Base-by-base conservation (phyloP, 2,888 invertebrate genomes). In the Watsonalla binaria region DNA sequence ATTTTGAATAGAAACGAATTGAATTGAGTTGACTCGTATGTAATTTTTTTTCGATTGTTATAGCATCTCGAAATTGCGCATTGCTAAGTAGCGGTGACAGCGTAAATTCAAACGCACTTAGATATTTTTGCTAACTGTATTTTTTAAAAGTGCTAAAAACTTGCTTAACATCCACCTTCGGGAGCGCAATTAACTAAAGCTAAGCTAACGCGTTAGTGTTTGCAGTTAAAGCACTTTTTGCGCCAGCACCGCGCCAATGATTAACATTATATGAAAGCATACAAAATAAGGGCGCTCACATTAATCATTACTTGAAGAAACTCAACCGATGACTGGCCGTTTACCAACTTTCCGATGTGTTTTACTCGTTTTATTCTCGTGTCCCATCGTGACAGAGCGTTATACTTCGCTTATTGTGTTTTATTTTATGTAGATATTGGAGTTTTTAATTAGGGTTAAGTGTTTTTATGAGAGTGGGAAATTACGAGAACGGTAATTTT, bases 221-320 rank as follows among this genome's bases (percentile, higher is more conserved):
- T 5, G 42, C 42, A 42, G 42, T 11, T 42, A 42, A 42, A 11
- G 42, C 42, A 42, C 11, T 11, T 42, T 42, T 42, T 42, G 42
- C 11, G 42, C 11, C 11, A 15, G 49, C 49, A 14, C 37, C 14
- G 9, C 15, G 37, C 37, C 37, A 37, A 39, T 39, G 39, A 37
- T 34, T 39, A 8, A 49, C 15, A 49, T 49, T 49, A 49, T 37
- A 15, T n/a, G 42, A 53, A n/a, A 24, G 42, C 45, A 7, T 55
- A 54, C 56, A 57, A 54, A 64, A 68, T 62, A 55, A 58, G 53
- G 54, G 49, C 51, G 34, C 33, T 53, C 58, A 58, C 68, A 68
- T 68, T 68, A 68, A 68, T 68, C 68, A 68, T 61, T 39, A 46
- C 13, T 24, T 56, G 55, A 66, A 63, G 66, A 61, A 68, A 58